Evolutionary conservation across 2,797 vertebrate species (phyloP).

Genomic region (Myotis myotis): DNA sequence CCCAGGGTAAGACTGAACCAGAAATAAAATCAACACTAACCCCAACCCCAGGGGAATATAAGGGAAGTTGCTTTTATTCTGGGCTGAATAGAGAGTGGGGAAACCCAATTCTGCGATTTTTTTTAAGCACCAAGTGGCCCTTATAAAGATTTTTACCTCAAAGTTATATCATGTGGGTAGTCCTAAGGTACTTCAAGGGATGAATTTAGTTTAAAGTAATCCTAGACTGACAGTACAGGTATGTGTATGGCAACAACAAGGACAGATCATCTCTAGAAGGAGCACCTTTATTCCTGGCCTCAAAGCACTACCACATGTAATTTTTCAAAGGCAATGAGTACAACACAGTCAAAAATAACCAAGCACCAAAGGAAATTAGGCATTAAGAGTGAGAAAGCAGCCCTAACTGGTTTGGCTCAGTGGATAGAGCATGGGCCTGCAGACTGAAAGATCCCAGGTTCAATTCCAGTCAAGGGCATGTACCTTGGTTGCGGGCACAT

Average conservation of each 20-base stretch:
- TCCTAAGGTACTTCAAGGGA: not conserved
- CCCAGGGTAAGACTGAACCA: not conserved
- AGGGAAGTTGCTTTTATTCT: not conserved
- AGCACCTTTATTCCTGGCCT: not conserved
- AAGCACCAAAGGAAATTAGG: not conserved
- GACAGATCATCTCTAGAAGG: not conserved
- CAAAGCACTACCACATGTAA: not conserved
- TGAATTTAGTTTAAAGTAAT: not conserved
- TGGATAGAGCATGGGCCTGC: no score
- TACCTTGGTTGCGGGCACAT: no score
- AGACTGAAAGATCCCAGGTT: no score
- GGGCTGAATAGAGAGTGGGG: not conserved
- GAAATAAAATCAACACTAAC: not conserved
- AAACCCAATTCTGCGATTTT: not conserved
- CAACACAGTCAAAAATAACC: not conserved
- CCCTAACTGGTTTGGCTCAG: no score
- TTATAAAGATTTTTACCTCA: not conserved
- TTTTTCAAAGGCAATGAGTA: conserved; percentile 18
- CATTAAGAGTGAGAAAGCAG: not conserved
- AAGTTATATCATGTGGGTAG: not conserved
- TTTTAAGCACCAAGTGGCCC: not conserved
- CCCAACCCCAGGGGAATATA: not conserved
- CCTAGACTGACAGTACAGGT: not conserved
- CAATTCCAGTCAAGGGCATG: no score
- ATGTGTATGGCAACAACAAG: not conserved